A percentile compares a stretch with the other conserved stretches of the same genome.
Conservation (phyloP, 2,113 vertebrate species). For the Melanostigma gelatinosum region DNA sequence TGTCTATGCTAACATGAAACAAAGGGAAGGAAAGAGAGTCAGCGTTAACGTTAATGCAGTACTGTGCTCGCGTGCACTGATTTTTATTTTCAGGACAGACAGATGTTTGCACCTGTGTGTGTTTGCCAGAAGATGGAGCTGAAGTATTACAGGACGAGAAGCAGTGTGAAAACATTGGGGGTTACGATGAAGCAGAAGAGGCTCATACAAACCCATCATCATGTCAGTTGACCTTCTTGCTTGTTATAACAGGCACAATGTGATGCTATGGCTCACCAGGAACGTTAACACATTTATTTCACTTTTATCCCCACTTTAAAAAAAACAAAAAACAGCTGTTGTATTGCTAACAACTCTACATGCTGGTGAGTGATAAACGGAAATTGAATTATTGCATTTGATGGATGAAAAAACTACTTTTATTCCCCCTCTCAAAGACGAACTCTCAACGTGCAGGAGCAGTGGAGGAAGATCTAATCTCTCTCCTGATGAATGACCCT, state of each 20-base stretch:
- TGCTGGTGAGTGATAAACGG: constrained; percentile 33
- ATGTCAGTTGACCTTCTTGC: background rate
- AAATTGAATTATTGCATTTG: constrained; percentile 45
- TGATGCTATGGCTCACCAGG: background rate
- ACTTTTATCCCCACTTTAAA: background rate
- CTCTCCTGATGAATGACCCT: constrained; percentile 67
- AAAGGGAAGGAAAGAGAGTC: background rate
- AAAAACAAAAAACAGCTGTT: constrained; percentile 18
- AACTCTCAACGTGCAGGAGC: constrained; percentile 55
- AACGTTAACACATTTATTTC: background rate
- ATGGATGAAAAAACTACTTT: constrained; percentile 18
- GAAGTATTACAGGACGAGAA: background rate
- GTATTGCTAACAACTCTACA: constrained; percentile 9
- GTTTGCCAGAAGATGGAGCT: constrained; percentile 60
- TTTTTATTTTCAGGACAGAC: background rate
- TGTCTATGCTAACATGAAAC: background rate
- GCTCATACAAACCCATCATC: background rate
- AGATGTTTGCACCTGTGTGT: constrained; percentile 5
- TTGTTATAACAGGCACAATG: background rate
- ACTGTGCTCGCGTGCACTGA: background rate
- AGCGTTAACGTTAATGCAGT: background rate
- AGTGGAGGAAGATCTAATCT: constrained; percentile 74
- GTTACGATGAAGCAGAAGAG: background rate
- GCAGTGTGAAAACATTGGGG: background rate
- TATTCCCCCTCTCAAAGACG: constrained; percentile 48